These are phyloP conservation scores for Papilio polyxenes DNA, from an alignment of 1,140 invertebrate genomes.

Conservation along the genomic window DNA sequence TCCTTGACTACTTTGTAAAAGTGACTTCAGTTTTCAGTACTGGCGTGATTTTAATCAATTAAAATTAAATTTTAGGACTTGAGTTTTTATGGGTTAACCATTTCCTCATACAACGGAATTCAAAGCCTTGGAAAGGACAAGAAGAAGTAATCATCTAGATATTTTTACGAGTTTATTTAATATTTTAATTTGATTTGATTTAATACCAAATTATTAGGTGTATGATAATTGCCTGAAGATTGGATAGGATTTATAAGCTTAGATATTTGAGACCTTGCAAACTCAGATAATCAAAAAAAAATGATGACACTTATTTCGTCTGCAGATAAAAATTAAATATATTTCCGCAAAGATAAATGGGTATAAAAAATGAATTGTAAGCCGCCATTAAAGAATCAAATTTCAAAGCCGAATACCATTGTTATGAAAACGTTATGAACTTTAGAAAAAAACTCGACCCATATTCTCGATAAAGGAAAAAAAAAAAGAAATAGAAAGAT, in stretches of 20 bases:
- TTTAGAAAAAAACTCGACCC: constrained; percentile 29
- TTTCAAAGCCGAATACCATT: constrained; percentile 12
- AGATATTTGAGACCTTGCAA: no score
- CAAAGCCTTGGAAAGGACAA: no score
- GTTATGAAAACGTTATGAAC: constrained; percentile 23
- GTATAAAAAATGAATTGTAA: background rate
- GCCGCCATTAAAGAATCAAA: constrained; percentile 15
- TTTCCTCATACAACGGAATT: background rate
- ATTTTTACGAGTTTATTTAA: no score
- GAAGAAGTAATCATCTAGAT: no score
- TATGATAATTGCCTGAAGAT: no score
- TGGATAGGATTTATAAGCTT: no score
- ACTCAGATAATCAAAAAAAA: no score
- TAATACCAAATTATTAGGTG: no score
- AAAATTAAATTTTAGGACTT: background rate
- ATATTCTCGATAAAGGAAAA: constrained; percentile 13
- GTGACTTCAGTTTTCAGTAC: background rate
- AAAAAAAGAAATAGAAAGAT: constrained; percentile 6
- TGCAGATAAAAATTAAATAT: background rate
- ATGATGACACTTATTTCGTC: no score
- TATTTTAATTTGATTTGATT: no score
- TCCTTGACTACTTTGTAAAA: background rate
- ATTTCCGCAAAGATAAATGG: constrained; percentile 3
- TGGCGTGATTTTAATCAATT: background rate
- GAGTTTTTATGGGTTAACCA: background rate